Conservation (phyloP, 2,113 vertebrate species). For the Hippoglossus stenolepis region DNA sequence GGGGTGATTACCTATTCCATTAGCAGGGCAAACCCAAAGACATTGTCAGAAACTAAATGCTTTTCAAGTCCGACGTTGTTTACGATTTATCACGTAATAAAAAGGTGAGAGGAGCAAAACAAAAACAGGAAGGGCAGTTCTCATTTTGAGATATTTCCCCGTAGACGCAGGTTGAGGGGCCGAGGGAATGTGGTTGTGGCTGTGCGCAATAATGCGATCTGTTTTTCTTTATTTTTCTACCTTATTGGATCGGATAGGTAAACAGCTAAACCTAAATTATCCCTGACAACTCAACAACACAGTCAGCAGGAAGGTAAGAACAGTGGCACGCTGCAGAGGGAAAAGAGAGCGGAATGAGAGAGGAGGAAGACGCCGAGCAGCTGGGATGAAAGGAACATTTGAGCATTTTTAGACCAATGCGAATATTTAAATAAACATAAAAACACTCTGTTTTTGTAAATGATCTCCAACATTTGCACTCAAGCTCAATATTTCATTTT, state of each 20-base stretch:
- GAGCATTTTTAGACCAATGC: too few relatives aligned
- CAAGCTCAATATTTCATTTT: neutral
- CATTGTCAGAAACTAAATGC: slow-evolving; percentile 43
- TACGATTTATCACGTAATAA: slow-evolving; percentile 57
- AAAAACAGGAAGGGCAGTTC: slow-evolving; percentile 22
- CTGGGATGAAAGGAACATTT: neutral
- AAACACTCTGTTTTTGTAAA: neutral
- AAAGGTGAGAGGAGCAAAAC: slow-evolving; percentile 36
- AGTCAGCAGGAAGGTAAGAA: slow-evolving; percentile 22
- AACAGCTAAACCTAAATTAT: slow-evolving; percentile 52
- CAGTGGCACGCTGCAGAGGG: neutral
- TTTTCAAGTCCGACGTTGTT: slow-evolving; percentile 58
- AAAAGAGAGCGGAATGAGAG: neutral
- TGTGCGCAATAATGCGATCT: slow-evolving; percentile 41
- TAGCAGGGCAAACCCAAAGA: slow-evolving; percentile 47
- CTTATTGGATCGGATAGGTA: slow-evolving; percentile 59
- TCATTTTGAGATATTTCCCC: slow-evolving; percentile 61
- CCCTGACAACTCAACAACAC: slow-evolving; percentile 11
- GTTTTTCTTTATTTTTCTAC: slow-evolving; percentile 32
- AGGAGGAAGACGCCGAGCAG: neutral
- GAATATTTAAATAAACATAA: neutral
- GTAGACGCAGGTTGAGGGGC: slow-evolving; percentile 29
- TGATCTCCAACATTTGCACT: neutral
- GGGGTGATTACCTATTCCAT: slow-evolving; percentile 64
- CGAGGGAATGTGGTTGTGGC: slow-evolving; percentile 7